Evolutionary conservation across 2,888 invertebrate genomes (phyloP), one percentile per base, ranked within the genome.

Genomic region (Catocala fraxini): DNA sequence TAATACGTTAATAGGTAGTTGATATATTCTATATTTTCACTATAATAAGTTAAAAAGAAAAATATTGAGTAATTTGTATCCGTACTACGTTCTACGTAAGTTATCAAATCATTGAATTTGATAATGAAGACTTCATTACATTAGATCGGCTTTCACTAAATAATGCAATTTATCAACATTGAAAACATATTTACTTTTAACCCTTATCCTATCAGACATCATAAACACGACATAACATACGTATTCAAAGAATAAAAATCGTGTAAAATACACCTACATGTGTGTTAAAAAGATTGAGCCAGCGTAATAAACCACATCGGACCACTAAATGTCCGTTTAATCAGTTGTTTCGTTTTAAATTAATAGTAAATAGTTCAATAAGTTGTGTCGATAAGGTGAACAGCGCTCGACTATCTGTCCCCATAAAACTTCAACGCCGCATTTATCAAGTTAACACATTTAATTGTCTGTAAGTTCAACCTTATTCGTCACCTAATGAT

Each of bases 341-440:
- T 77, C 73, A 63, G 69, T 68, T 57, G 54, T 71, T 59, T 73
- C 66, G 56, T 65, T 69, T 75, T 71, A 75, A 77, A 77, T 77
- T 71, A 75, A 77, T 77, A 75, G 69, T 77, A 75, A 77, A 77
- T 73, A 77, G 77, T 77, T 77, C 77, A 77, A 77, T 77, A 77
- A 77, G 71, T 75, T 71, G 68, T 68, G 75, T 69, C 66, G 76
- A 77, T 77, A 77, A 77, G 65, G 56, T 57, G 63, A 68, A 77
- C 76, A 77, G 63, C 65, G 55, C 68, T 62, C 48, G 51, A 58
- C 64, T 77, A 77, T 77, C 77, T 55, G 56, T 46, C 35, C 57
- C 73, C 71, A 77, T 77, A 77, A 77, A 77, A 70, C 68, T 61
- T 65, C 59, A 64, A 60, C 70, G 49, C 49, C 53, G 64, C 68